Evolutionary conservation across 2,797 vertebrate species (phyloP), one percentile per base, ranked within the genome.

Genomic region (Pelochelys cantorii): DNA sequence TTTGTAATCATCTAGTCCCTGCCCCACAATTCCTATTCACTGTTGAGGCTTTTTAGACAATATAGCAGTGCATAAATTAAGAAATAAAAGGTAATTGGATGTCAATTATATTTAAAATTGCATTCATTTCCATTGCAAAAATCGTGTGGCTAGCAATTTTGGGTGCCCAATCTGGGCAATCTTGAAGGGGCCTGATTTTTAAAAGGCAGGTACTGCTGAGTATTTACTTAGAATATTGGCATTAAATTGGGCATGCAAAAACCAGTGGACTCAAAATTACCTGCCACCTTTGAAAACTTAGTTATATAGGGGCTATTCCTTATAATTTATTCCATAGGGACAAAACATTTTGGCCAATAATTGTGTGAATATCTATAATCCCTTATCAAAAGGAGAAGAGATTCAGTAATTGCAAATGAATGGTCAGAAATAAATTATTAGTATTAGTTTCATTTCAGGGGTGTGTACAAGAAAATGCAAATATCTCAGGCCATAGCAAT

Each of bases 71-170:
- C 20, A 18, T 11, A n/a, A 95, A 82, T 37, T 3, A 1, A 59
- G 86, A 60, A 2, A 59, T 11, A 17, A 53, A 65, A 3, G 81
- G 31, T 87, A 94, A 88, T 48, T 3, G 54, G 31, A 68, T 68
- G 34, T 34, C 65, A 4, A 59, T 2, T 8, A 20, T 71, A 81
- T 56, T 60, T 23, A 52, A 88, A 83, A 60, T 1, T 1, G 11
- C 23, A 60, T 57, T 9, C 12, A 34, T 65, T 68, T 68, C 81
- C 31, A 5, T 89, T 20, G 3, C 22, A 71, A 90, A 91, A 68
- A 2, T 13, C 27, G 7, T 4, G 3, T 6, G 62, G 29, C 55
- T 14, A 0, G 0, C 60, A 1, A 60, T 90, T 86, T 71, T 20
- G 31, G 82, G 48, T 22, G 2, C 2, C 34, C 23, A 54, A 60